These are phyloP conservation scores for Drosophila infuscata DNA, from an alignment of 2,888 invertebrate species.

Conservation along the genomic window DNA sequence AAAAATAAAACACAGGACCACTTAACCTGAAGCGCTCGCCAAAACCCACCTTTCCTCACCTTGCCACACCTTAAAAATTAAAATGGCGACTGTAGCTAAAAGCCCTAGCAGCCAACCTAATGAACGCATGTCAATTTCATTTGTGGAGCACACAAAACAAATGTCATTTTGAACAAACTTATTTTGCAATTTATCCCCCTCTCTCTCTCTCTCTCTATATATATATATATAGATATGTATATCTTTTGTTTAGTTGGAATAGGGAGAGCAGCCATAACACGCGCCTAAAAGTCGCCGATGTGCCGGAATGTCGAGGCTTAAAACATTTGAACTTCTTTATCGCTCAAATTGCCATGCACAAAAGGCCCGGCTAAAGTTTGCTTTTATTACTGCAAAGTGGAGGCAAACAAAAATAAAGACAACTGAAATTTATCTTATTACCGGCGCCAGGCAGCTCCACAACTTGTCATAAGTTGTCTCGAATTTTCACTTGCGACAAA, in stretches of 20 bases:
- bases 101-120: slow-evolving; percentile 57
- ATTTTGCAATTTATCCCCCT: slow-evolving; percentile 20
- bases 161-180: slow-evolving; percentile 59
- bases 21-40: slow-evolving; percentile 24
- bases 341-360: slow-evolving; percentile 45
- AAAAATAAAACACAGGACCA: slow-evolving; percentile 35
- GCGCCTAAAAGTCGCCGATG: slow-evolving; percentile 36
- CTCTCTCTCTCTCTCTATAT: neutral
- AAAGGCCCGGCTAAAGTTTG: slow-evolving; percentile 40
- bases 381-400: slow-evolving; percentile 36
- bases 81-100: slow-evolving; percentile 21
- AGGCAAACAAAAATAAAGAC: slow-evolving; percentile 38
- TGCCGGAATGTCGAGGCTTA: slow-evolving; percentile 13
- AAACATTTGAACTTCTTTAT: slow-evolving; percentile 46
- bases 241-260: neutral
- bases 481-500: slow-evolving; percentile 29
- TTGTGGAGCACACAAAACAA: slow-evolving; percentile 55
- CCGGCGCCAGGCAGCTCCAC: slow-evolving; percentile 51
- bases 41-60: neutral
- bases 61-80: neutral
- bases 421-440: slow-evolving; percentile 72
- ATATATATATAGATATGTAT: too few relatives aligned
- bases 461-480: slow-evolving; percentile 29
- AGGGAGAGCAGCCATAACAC: slow-evolving; percentile 7
- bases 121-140: slow-evolving; percentile 75